phyloP scores from a whole-genome alignment of 2,888 invertebrate species.

The Trachelus stipa region DNA sequence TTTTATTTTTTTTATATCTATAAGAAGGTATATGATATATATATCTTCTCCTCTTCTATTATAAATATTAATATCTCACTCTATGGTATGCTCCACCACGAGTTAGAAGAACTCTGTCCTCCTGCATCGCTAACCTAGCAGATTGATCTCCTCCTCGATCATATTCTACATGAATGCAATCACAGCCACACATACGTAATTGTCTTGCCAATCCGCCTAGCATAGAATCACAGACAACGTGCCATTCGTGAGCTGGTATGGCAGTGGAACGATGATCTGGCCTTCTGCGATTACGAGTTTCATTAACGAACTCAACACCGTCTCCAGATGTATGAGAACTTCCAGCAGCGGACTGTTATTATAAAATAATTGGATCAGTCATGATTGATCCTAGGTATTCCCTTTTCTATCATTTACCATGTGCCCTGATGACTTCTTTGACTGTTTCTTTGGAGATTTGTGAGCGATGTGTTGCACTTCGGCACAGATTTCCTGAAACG shows the following conservation, averaged over 20 bases:
- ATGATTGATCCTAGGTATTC: background rate
- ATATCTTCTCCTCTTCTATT: background rate
- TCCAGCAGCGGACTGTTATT: background rate
- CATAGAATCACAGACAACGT: conserved; percentile 74
- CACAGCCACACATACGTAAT: conserved; percentile 75
- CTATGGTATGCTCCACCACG: conserved; percentile 66
- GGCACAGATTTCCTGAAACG: conserved; percentile 75
- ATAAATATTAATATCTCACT: conserved; percentile 51
- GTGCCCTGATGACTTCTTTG: conserved; percentile 53
- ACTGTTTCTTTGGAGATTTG: conserved; percentile 68
- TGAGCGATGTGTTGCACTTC: conserved; percentile 62
- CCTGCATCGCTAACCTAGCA: conserved; percentile 67
- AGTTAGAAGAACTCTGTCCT: conserved; percentile 71
- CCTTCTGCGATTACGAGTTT: background rate
- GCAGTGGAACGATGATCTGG: background rate
- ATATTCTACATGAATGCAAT: conserved; percentile 69
- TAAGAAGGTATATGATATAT: background rate
- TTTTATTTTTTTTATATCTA: background rate
- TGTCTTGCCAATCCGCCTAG: conserved; percentile 72
- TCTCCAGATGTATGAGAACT: background rate
- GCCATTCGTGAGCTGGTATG: conserved; percentile 41
- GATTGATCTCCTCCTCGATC: conserved; percentile 69
- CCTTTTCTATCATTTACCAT: background rate
- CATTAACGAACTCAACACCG: background rate
- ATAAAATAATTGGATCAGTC: background rate